Evolutionary conservation across 2,113 vertebrate species (phyloP), one percentile per base, ranked within the genome.

Genomic region (Beaufortia kweichowensis): DNA sequence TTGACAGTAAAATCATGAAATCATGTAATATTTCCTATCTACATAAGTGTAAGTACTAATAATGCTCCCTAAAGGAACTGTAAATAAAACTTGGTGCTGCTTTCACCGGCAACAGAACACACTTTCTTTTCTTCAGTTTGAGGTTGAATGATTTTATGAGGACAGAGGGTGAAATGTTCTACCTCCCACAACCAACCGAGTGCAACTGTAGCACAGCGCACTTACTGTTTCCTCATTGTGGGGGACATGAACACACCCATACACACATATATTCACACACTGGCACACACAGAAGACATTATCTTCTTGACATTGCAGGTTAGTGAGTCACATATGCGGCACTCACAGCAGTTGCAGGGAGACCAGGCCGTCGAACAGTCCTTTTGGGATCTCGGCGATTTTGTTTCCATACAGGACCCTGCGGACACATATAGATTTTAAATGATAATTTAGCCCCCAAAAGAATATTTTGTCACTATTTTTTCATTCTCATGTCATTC

Each of bases 321-420:
- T 71, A 41, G n/a, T 70, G 29, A 65, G 29, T n/a, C 60, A 57
- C 4, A 53, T 59, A 75, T 55, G 69, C 55, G 61, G 85, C 92
- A 98, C 97, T 98, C 90, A 99, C 97, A 99, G 93, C 81, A 99
- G 93, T 88, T 98, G 96, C 60, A 99, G 92, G 80, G 97, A 98
- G 83, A 94, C 93, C 77, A 99, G 95, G 84, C 96, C 97, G 82
- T 98, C 96, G 88, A 99, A 98, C 79, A 99, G 90, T 79, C 96
- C 96, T 85, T 97, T 98, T 84, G 96, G 94, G 84, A 99, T 94
- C 90, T 99, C 96, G 0, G 96, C 92, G 89, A 99, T 98, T 92
- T 98, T 98, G 93, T 99, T 99, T 84, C 97, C 96, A 61, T 98
- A 99, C 29, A 99, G 93, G 35, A 99, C 97, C 90, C 97, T 99